Conservation (phyloP, 2,888 invertebrate genomes). For the Monochamus alternatus region DNA sequence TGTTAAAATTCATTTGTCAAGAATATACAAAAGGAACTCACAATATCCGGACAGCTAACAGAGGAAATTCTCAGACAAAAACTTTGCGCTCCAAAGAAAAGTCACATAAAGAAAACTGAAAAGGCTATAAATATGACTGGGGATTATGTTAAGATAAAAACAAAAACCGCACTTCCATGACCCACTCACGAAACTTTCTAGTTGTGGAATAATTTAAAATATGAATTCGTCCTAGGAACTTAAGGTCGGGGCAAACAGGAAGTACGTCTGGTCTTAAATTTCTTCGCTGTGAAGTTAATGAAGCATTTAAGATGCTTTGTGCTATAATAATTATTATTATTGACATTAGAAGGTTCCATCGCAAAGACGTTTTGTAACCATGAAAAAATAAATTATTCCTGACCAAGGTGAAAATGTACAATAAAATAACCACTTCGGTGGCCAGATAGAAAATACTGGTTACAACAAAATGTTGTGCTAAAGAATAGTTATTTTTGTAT, state of each 20-base stretch:
- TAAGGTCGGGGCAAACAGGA: not conserved
- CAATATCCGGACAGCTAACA: not conserved
- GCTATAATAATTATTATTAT: not conserved
- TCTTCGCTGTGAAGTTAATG: not conserved
- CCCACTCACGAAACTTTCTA: slow-evolving; percentile 4
- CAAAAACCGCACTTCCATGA: not conserved
- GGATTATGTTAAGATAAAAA: slow-evolving; percentile 2
- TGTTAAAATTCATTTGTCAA: not conserved
- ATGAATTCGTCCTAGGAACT: not conserved
- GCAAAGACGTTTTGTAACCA: too few species aligned
- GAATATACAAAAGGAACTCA: slow-evolving; percentile 3
- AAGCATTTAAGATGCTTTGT: not conserved
- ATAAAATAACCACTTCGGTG: too few species aligned
- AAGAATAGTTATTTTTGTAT: too few species aligned
- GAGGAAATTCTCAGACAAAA: slow-evolving; percentile 14
- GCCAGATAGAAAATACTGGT: too few species aligned
- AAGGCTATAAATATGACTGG: slow-evolving; percentile 18
- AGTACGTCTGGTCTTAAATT: not conserved
- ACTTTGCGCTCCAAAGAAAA: slow-evolving; percentile 11
- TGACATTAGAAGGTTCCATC: not conserved
- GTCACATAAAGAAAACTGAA: not conserved
- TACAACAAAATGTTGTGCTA: too few species aligned
- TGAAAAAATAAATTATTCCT: too few species aligned
- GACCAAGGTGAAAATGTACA: too few species aligned
- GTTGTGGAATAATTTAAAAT: slow-evolving; percentile 5